Evolutionary conservation across 2,113 vertebrate species (phyloP).

Genomic region (Vulpes vulpes): DNA sequence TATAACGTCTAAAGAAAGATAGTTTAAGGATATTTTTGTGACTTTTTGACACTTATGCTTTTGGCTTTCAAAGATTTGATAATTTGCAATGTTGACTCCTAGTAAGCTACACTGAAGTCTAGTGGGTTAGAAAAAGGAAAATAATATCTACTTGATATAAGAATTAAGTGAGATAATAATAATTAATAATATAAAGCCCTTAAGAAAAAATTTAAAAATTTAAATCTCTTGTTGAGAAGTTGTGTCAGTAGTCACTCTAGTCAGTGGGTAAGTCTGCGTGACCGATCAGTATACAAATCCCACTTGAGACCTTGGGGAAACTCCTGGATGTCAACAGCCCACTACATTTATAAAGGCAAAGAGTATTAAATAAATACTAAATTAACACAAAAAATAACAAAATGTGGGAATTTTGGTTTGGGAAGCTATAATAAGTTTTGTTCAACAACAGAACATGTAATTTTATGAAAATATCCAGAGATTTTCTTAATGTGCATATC

Average conservation of each 20-base stretch:
- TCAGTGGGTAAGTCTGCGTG: background rate
- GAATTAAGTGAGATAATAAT: background rate
- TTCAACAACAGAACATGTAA: conserved; percentile 74
- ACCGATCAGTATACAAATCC: background rate
- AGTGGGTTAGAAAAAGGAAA: conserved; percentile 58
- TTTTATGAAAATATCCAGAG: conserved; percentile 82
- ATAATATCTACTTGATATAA: background rate
- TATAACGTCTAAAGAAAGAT: conserved; percentile 50
- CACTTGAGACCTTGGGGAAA: conserved; percentile 27
- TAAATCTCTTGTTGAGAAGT: conserved; percentile 12
- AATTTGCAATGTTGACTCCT: conserved; percentile 8
- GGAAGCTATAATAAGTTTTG: conserved; percentile 79
- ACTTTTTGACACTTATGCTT: conserved; percentile 40
- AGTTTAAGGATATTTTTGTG: conserved; percentile 40
- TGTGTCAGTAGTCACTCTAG: background rate
- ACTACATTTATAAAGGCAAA: conserved; percentile 36
- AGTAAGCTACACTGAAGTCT: background rate
- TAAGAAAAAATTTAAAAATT: conserved; percentile 50
- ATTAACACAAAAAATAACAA: conserved; percentile 73
- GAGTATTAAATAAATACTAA: conserved; percentile 57
- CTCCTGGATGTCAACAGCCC: background rate
- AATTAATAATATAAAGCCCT: conserved; percentile 19
- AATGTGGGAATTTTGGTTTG: conserved; percentile 69
- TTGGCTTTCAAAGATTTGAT: conserved; percentile 72
- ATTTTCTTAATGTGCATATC: conserved; percentile 83